Evolutionary conservation across 1,140 invertebrate species (phyloP), one percentile per base, ranked within the genome.

Genomic region (Lepidurus packardi): DNA sequence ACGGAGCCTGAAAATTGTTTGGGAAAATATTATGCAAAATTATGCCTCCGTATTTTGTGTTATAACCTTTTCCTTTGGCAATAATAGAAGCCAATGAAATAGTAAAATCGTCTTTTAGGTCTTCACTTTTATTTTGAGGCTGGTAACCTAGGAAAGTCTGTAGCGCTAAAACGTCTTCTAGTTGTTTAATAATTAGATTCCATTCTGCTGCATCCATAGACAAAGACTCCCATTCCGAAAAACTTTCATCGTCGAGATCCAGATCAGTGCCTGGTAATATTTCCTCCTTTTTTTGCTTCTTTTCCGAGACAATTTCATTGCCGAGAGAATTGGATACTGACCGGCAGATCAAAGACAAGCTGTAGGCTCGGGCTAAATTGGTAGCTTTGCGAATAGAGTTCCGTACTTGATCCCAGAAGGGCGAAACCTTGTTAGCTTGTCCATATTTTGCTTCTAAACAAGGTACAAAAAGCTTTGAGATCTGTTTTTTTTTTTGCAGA

Each of bases 131-230:
- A 92, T 83, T 76, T 91, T 86, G 53, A 91, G 90, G n/a, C 80
- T 80, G 9, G 88, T 80, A n/a, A 88, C 81, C 41, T 1, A 78
- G 74, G 25, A 78, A 44, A 75, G 83, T 83, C 81, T 91, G 91
- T 7, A 98, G 85, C 75, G 93, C 87, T 7, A 93, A 89, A 47
- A 96, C 89, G 85, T 97, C 94, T 84, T 97, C 95, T 78, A 97
- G 87, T 86, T 96, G 95, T 79, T 91, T 92, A 25, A 94, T 92
- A 9, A 97, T 85, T 43, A 95, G 84, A 25, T 91, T 92, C 92
- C 95, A 97, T 83, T 92, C 89, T 78, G 93, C 92, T 81, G 91
- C 90, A 83, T 97, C 94, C 79, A 92, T 89, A 16, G 93, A 92
- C 24, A 96, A 87, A 78, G 91, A 91, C 85, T 96, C 94, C 93